phyloP scores from a whole-genome alignment of 1,140 invertebrate genomes.

The Riptortus pedestris region DNA sequence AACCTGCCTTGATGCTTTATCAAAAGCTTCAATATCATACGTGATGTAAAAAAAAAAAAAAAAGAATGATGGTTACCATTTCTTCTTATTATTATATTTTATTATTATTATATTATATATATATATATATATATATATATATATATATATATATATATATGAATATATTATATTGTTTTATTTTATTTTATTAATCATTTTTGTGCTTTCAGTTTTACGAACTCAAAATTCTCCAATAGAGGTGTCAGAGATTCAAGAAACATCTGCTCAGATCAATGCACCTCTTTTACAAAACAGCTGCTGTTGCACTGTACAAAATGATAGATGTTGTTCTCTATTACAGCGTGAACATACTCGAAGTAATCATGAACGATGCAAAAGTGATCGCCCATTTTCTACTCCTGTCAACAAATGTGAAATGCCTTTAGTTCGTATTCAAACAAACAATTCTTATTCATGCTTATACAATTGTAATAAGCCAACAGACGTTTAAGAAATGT shows the following conservation, averaged over 20 bases:
- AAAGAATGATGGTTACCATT: too few relatives aligned
- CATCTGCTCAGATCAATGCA: not conserved
- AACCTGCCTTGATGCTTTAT: too few relatives aligned
- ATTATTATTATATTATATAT: too few relatives aligned
- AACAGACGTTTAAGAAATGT: slow-evolving; percentile 21
- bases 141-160: too few relatives aligned
- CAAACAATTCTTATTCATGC: slow-evolving; percentile 20
- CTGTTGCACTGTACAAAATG: not conserved
- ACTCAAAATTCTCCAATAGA: not conserved
- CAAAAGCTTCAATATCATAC: too few relatives aligned
- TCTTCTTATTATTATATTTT: too few relatives aligned
- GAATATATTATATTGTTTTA: not conserved
- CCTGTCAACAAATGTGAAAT: not conserved
- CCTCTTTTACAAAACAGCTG: slow-evolving; percentile 7
- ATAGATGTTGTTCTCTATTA: not conserved
- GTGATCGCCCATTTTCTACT: slow-evolving; percentile 16
- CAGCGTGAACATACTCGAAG: slow-evolving; percentile 9
- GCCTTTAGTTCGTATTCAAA: slow-evolving; percentile 16
- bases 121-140: too few relatives aligned
- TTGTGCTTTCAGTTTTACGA: not conserved
- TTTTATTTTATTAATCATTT: not conserved
- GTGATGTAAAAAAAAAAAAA: too few relatives aligned
- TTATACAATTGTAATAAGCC: slow-evolving; percentile 16
- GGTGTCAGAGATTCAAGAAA: not conserved
- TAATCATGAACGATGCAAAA: slow-evolving; percentile 20